These are phyloP conservation scores for Latheticus oryzae DNA, from an alignment of 2,888 invertebrate genomes.

Conservation along the genomic window DNA sequence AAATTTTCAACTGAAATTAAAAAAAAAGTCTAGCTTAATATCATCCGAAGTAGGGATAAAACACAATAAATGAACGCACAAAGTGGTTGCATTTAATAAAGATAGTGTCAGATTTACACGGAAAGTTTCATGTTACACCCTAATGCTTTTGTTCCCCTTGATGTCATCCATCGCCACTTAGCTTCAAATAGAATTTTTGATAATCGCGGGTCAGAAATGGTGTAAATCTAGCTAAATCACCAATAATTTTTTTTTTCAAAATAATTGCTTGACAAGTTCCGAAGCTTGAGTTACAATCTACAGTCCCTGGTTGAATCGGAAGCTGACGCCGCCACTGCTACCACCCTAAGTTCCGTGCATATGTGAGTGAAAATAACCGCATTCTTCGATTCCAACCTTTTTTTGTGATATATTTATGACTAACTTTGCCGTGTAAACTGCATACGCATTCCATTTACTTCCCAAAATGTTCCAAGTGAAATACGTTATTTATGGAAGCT, in stretches of 20 bases:
- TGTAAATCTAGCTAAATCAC: constrained; percentile 10
- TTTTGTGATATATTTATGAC: constrained; percentile 59
- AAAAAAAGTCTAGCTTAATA: constrained; percentile 15
- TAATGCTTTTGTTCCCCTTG: constrained; percentile 34
- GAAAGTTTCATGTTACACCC: constrained; percentile 43
- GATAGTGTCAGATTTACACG: constrained; percentile 44
- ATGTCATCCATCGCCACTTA: constrained; percentile 37
- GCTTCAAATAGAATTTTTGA: constrained; percentile 25
- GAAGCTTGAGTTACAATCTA: constrained; percentile 1
- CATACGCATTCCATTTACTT: constrained; percentile 56
- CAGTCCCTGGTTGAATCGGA: constrained; percentile 15
- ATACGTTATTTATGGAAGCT: constrained; percentile 58
- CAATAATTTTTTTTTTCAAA: constrained; percentile 13
- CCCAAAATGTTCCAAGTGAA: constrained; percentile 54
- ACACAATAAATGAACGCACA: constrained; percentile 36
- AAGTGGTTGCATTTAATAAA: constrained; percentile 44
- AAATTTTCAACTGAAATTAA: constrained; percentile 14
- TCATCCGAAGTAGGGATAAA: constrained; percentile 23
- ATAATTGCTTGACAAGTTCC: constrained; percentile 20
- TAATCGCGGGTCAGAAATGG: constrained; percentile 17
- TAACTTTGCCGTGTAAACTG: constrained; percentile 53
- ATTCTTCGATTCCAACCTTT: constrained; percentile 56
- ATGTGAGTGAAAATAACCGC: constrained; percentile 58
- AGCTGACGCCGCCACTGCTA: constrained; percentile 27
- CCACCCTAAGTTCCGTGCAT: constrained; percentile 46